These are phyloP conservation scores for Eulithis prunata DNA, from an alignment of 2,888 invertebrate species.

Conservation along the genomic window DNA sequence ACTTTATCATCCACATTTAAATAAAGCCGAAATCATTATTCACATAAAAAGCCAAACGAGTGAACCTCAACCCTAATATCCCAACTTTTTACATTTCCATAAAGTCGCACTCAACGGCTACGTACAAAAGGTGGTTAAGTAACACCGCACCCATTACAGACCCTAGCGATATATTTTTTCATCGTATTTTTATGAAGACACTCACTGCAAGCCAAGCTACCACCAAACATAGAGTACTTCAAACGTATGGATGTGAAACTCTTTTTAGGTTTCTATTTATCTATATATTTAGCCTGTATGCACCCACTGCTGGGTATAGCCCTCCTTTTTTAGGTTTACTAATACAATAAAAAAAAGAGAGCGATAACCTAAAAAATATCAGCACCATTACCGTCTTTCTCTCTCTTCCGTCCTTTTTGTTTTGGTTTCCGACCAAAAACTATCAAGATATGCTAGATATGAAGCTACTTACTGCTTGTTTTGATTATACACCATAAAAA, in stretches of 20 bases:
- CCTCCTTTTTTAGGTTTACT: too few species aligned
- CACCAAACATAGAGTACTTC: not conserved
- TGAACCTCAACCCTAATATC: slow-evolving; percentile 37
- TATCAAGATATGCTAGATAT: too few species aligned
- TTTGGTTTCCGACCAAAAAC: too few species aligned
- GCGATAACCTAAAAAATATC: too few species aligned
- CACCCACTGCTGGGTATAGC: too few species aligned
- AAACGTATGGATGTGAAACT: slow-evolving; percentile 18
- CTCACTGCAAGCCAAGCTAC: slow-evolving; percentile 49
- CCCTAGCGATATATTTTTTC: slow-evolving; percentile 46
- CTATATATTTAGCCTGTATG: too few species aligned
- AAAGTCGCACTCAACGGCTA: slow-evolving; percentile 35
- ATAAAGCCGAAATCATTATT: slow-evolving; percentile 26
- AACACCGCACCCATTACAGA: slow-evolving; percentile 45
- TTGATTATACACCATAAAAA: too few species aligned
- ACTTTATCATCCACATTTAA: slow-evolving; percentile 10
- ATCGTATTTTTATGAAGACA: slow-evolving; percentile 58
- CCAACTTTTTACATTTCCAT: slow-evolving; percentile 42
- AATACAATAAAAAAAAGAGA: too few species aligned
- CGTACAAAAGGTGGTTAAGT: slow-evolving; percentile 45
- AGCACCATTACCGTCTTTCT: too few species aligned
- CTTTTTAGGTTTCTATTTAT: too few species aligned
- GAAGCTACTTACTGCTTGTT: too few species aligned
- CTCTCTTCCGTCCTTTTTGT: too few species aligned
- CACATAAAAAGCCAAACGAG: slow-evolving; percentile 33